Evolutionary conservation across 2,113 vertebrate species (phyloP).

Genomic region (Chrysemys picta): DNA sequence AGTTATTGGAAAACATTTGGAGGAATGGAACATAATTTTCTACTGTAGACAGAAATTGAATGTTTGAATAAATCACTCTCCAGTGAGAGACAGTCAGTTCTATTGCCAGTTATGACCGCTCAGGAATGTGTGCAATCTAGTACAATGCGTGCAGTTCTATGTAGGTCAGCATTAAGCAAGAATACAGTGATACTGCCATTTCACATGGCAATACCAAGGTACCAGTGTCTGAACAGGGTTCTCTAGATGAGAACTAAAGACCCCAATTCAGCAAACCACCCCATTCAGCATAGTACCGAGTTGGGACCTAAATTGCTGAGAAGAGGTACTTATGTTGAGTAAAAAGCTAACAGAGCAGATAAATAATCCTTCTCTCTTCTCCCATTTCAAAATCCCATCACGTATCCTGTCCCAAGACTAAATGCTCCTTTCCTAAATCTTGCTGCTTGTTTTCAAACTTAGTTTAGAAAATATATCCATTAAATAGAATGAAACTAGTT

Average conservation of each 20-base stretch:
- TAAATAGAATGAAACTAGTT: background rate
- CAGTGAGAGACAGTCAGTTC: background rate
- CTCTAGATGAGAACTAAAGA: background rate
- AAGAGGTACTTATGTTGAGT: background rate
- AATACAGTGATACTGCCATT: background rate
- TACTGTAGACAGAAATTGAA: background rate
- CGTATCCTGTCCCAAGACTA: background rate
- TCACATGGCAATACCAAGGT: rapidly evolving
- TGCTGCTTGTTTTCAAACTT: background rate
- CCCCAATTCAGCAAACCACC: background rate
- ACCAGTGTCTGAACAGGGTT: background rate
- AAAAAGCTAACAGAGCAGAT: background rate
- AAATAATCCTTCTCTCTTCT: background rate
- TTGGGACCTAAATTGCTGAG: background rate
- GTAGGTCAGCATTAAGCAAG: background rate
- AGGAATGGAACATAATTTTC: background rate
- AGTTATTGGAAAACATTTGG: constrained; percentile 19
- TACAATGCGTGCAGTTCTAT: rapidly evolving
- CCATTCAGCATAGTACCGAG: background rate
- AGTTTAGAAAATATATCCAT: background rate
- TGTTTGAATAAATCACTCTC: background rate
- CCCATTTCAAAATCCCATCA: background rate
- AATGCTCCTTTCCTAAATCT: background rate
- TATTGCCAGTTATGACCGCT: background rate
- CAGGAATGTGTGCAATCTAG: background rate